phyloP scores from a whole-genome alignment of 2,113 vertebrate genomes.

The Microcebus tavaratra region DNA sequence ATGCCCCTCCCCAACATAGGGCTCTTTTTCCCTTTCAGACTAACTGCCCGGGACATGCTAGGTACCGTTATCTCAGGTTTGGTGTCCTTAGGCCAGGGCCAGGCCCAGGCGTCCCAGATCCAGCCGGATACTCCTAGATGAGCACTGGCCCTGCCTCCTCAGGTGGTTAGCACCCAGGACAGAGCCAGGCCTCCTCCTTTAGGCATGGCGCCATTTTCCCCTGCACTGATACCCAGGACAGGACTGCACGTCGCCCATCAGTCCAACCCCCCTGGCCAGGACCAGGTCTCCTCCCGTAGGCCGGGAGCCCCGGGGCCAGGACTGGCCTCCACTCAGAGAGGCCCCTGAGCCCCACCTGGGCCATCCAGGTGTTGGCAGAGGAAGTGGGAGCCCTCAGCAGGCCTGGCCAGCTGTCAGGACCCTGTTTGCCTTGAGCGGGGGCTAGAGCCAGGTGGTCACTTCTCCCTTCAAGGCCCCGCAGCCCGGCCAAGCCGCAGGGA shows the following conservation, averaged over 20 bases:
- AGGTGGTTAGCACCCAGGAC: neutral
- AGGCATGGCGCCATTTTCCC: neutral
- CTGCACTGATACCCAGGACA: neutral
- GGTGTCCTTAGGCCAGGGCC: neutral
- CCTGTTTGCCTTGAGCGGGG: slow-evolving; percentile 67
- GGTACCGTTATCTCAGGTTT: too few relatives aligned
- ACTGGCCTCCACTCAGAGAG: neutral
- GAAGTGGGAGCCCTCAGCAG: slow-evolving; percentile 56
- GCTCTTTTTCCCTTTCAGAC: neutral
- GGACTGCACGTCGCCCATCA: neutral
- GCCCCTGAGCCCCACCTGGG: neutral
- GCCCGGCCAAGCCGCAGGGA: slow-evolving; percentile 75
- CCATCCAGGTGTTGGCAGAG: slow-evolving; percentile 60
- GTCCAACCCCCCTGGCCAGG: neutral
- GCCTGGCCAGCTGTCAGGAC: slow-evolving; percentile 65
- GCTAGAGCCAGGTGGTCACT: slow-evolving; percentile 72
- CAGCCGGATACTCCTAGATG: neutral
- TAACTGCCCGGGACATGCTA: neutral
- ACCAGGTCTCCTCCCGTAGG: neutral
- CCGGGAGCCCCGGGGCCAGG: neutral
- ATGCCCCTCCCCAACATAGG: neutral
- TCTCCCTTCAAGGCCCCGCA: slow-evolving; percentile 52
- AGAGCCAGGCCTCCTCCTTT: neutral
- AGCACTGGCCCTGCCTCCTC: neutral
- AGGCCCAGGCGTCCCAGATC: neutral